A percentile compares a stretch with the other conserved stretches of the same genome.
Evolutionary conservation across 1,140 invertebrate species (phyloP).

Genomic region (Lucilia cuprina): DNA sequence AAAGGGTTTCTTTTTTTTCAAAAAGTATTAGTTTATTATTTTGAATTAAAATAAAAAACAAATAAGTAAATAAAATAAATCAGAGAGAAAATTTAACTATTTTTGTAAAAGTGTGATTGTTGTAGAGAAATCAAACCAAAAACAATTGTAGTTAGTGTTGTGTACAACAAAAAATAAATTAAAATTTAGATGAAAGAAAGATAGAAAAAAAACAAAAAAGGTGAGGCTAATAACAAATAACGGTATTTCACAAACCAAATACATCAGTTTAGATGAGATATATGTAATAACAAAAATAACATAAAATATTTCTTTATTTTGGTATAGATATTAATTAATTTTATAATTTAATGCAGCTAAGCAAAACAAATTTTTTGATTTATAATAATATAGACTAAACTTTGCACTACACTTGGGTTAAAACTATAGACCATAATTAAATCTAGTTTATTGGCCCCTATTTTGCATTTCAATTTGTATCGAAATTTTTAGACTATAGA

Average conservation of each 20-base stretch:
- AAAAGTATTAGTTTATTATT: neutral
- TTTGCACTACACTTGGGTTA: no score
- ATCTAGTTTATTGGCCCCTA: no score
- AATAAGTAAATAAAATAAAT: neutral
- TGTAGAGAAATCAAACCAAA: neutral
- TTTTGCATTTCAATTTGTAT: no score
- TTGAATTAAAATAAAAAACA: neutral
- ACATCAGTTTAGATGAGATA: neutral
- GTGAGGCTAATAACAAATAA: neutral
- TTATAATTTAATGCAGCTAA: no score
- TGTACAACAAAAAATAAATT: neutral
- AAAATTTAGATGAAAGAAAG: neutral
- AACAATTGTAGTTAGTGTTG: slow-evolving; percentile 24
- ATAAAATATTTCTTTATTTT: no score
- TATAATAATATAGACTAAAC: no score
- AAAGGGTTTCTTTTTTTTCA: neutral
- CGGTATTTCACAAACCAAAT: neutral
- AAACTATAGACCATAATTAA: no score
- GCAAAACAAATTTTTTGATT: no score
- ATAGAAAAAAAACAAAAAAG: neutral
- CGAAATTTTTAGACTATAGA: no score
- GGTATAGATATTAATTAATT: no score
- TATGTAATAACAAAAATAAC: no score
- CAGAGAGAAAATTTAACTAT: slow-evolving; percentile 21
- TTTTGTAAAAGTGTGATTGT: slow-evolving; percentile 33